Evolutionary conservation across 1,140 invertebrate genomes (phyloP), one percentile per base, ranked within the genome.

Genomic region (Bombyx mori): DNA sequence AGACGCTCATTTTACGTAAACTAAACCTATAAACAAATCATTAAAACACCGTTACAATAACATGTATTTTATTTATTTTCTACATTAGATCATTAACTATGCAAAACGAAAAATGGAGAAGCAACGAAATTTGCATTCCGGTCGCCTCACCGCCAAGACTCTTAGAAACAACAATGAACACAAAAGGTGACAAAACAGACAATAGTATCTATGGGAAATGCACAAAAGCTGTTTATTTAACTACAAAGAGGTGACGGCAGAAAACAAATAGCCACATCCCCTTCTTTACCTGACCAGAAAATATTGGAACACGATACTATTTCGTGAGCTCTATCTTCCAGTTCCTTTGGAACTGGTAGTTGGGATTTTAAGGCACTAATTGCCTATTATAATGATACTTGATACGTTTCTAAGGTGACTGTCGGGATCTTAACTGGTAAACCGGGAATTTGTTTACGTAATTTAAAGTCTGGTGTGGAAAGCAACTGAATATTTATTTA

Each of bases 381-480:
- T 83, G 80, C 77, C 79, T 69, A 86, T 86, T 86, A 86, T 83
- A 86, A 83, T 77, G 82, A 79, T 77, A 86, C 73, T 75, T 72
- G 82, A 83, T 79, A 79, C 60, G 52, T 71, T 66, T 66, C 43
- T 48, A 56, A 56, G 54, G 54, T 56, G 47, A 42, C 54, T 56
- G n/a, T 12, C n/a, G 42, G 22, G 26, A 35, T 35, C 26, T 35
- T 35, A 35, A 35, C 26, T 35, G 26, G 26, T 35, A 35, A 35
- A 35, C 26, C 26, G 26, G 26, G 26, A 35, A 35, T 35, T 35
- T 35, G 26, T 5, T 35, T 35, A 35, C 26, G 26, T 35, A 35
- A 35, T 35, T 35, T 35, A 35, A 35, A 35, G 26, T 35, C 26
- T 35, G 26, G 26, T 35, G 26, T 35, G 26, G 26, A 35, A 35